Evolutionary conservation across 2,113 vertebrate genomes (phyloP), one percentile per base, ranked within the genome.

Genomic region (Elachura formosa): DNA sequence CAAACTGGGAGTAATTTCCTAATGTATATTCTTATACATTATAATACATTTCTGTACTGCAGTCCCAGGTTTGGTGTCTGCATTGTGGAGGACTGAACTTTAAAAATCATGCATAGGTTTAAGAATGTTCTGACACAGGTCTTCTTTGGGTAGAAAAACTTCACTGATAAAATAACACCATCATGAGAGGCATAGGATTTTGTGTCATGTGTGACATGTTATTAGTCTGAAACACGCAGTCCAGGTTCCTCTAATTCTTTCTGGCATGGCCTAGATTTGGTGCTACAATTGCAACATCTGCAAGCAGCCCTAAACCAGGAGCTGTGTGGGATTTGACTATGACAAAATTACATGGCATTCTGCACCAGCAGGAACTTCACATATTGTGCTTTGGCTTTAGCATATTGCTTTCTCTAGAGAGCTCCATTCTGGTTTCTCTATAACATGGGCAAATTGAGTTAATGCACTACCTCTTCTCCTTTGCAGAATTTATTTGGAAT

Each of bases 181-280:
- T 90, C 78, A 82, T 23, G 5, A 90, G 62, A 89, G 66, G 80
- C 16, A 20, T 8, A 45, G 48, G 48, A 36, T 91, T 55, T 87
- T 93, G 38, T 68, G 76, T 67, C 0, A 1, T 64, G 20, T 3
- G 3, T 33, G 31, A 28, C 54, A 68, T 23, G 33, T 85, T 66
- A 41, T 90, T 72, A 76, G 63, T 48, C 22, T 78, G 59, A 43
- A 72, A 36, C 49, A 71, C 34, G 58, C 55, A 77, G 77, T 86
- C 83, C 46, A n/a, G 21, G 72, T 96, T 97, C 78, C 94, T 95
- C 83, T 75, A 51, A 81, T 81, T 89, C 62, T 94, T 61, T 63
- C 51, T 91, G 80, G 73, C 49, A 62, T 83, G 72, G 79, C 67
- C 59, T 74, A 93, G 45, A 87, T 87, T 89, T 80, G 34, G 92